Evolutionary conservation across 2,113 vertebrate species (phyloP), one percentile per base, ranked within the genome.

Genomic region (Leptodactylus fuscus): DNA sequence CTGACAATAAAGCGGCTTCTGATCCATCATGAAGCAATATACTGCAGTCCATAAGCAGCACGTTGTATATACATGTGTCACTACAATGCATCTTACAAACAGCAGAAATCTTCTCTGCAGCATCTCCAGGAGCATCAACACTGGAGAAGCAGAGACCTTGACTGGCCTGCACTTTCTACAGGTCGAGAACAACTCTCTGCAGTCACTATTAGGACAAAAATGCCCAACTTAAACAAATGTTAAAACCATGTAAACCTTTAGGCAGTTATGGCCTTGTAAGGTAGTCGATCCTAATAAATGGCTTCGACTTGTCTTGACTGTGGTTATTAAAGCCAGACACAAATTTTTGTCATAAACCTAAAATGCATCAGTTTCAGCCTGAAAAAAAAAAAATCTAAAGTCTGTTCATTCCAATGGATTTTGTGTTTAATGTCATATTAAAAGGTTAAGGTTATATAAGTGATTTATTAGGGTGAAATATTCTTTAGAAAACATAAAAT

Each of bases 171-270:
- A 15, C 51, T 24, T 55, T 41, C 20, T 79, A 58, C 76, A 80
- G 76, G 65, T 85, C 79, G 46, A 44, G 83, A 46, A 32, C 11
- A 53, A n/a, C n/a, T 11, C 75, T 87, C 83, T 85, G 87, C 75
- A 83, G 65, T 41, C 77, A 69, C 86, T n/a, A 70, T n/a, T 75
- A 9, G 2, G 86, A 81, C 74, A 27, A 88, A 82, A 88, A 70
- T 85, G 32, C 24, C 85, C 81, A 89, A 87, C 49, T 90, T 83
- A 89, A 90, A 87, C 29, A 88, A 89, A 24, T 0, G 34, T 49
- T 81, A 62, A 81, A 27, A 38, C 5, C 71, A 83, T 3, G 70
- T 22, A 91, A 85, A 29, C 24, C 44, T 87, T 85, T 78, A 82
- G 20, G 69, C 0, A 81, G 65, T 55, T 22, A 58, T 86, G 82